phyloP scores from a whole-genome alignment of 2,888 invertebrate species.

The Callosobruchus maculatus region DNA sequence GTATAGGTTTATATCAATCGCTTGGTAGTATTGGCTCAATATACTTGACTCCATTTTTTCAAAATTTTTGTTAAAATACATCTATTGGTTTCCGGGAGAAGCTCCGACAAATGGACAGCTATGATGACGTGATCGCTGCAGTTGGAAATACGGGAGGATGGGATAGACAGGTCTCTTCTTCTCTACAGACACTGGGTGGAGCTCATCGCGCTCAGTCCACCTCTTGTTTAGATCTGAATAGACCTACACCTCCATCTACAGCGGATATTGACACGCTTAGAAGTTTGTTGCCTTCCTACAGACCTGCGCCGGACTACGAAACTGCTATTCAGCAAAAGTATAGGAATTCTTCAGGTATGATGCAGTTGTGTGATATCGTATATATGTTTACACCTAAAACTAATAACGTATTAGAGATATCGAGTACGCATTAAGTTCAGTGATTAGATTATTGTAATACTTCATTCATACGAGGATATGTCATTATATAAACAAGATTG shows the following conservation, averaged over 20 bases:
- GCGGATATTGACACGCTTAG: conserved; percentile 57
- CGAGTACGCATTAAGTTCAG: too few relatives aligned
- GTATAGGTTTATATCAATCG: too few relatives aligned
- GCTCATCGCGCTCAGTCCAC: conserved; percentile 62
- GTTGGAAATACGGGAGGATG: conserved; percentile 34
- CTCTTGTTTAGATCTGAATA: conserved; percentile 61
- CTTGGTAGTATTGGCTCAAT: too few relatives aligned
- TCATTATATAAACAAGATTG: too few relatives aligned
- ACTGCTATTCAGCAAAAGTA: conserved; percentile 87
- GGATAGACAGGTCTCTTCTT: conserved; percentile 44
- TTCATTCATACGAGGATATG: too few relatives aligned
- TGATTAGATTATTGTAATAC: too few relatives aligned
- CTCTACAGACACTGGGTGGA: conserved; percentile 35
- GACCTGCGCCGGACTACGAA: conserved; percentile 93
- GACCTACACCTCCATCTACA: conserved; percentile 27
- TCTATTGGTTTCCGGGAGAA: conserved; percentile 3
- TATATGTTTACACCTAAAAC: too few relatives aligned
- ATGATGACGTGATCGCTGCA: conserved; percentile 40
- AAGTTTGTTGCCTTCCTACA: conserved; percentile 76
- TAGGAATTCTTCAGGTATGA: conserved; percentile 52
- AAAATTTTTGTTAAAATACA: too few relatives aligned
- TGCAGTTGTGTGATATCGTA: not conserved
- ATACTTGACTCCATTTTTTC: too few relatives aligned
- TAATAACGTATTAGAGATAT: too few relatives aligned
- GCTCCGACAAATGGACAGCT: conserved; percentile 42